A percentile compares a stretch with the other conserved stretches of the same genome.
Evolutionary conservation across 2,113 vertebrate genomes (phyloP).

Genomic region (Malaclemys terrapin): DNA sequence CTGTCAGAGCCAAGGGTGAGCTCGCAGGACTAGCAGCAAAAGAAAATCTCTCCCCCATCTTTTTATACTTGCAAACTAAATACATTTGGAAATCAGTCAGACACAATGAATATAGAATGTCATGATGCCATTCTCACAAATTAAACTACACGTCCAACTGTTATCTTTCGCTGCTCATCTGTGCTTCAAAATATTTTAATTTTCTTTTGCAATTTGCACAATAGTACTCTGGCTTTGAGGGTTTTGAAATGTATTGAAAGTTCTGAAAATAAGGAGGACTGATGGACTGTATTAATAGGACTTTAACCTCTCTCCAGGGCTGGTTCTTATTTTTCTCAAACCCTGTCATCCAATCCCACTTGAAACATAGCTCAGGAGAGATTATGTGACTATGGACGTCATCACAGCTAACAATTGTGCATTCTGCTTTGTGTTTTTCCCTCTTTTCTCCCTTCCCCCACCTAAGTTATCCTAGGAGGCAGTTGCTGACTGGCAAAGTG

Average conservation of each 20-base stretch:
- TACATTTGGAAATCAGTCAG: not conserved
- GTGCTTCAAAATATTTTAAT: not conserved
- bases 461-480: slow-evolving; percentile 66
- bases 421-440: slow-evolving; percentile 36
- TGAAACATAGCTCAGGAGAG: slow-evolving; percentile 40
- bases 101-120: fast-evolving
- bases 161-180: not conserved
- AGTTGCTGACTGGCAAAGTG: slow-evolving; percentile 52
- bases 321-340: slow-evolving; percentile 32
- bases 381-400: slow-evolving; percentile 57
- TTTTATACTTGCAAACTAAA: not conserved
- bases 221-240: not conserved
- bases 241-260: not conserved
- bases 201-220: fast-evolving
- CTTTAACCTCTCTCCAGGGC: not conserved
- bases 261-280: not conserved
- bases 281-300: not conserved
- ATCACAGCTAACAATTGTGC: slow-evolving; percentile 37
- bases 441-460: not conserved
- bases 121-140: not conserved
- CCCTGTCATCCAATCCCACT: slow-evolving; percentile 44
- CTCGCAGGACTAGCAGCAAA: slow-evolving; percentile 5
- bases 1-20: not conserved
- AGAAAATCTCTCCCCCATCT: not conserved
- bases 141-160: fast-evolving